Percentiles rank a stretch among this genome's conserved stretches.
phyloP scores from a whole-genome alignment of 2,113 vertebrate genomes.

The Nyctibius bracteatus region DNA sequence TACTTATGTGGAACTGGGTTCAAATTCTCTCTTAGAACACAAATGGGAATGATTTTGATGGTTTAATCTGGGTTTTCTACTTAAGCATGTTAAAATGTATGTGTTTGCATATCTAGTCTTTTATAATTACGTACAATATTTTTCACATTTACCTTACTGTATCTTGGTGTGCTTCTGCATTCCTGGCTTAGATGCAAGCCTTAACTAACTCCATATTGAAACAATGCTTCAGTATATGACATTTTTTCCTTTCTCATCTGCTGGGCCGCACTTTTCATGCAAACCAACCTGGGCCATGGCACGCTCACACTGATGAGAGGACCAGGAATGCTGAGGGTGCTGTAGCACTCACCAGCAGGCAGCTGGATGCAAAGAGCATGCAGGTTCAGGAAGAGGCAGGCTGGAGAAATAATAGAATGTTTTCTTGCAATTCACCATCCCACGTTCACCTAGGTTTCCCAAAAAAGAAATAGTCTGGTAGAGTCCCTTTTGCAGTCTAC shows the following conservation, averaged over 20 bases:
- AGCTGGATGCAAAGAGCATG: neutral
- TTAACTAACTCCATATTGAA: neutral
- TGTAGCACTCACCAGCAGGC: neutral
- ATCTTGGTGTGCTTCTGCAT: neutral
- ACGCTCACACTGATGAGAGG: neutral
- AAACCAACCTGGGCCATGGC: neutral
- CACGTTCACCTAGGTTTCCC: neutral
- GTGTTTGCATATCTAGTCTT: neutral
- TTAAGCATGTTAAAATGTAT: neutral
- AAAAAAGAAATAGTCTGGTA: neutral
- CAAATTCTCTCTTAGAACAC: neutral
- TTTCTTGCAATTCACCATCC: neutral
- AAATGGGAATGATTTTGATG: neutral
- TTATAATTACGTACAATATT: neutral
- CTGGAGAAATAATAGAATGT: neutral
- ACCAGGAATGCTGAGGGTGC: neutral
- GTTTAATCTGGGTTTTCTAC: neutral
- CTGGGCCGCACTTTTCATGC: neutral
- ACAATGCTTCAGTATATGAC: neutral
- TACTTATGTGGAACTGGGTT: rapidly evolving
- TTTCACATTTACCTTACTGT: neutral
- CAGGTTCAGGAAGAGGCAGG: neutral
- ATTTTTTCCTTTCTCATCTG: neutral
- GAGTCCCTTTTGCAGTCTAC: neutral
- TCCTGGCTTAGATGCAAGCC: neutral